Evolutionary conservation across 2,888 invertebrate genomes (phyloP).

Genomic region (Dryadula phaetusa): DNA sequence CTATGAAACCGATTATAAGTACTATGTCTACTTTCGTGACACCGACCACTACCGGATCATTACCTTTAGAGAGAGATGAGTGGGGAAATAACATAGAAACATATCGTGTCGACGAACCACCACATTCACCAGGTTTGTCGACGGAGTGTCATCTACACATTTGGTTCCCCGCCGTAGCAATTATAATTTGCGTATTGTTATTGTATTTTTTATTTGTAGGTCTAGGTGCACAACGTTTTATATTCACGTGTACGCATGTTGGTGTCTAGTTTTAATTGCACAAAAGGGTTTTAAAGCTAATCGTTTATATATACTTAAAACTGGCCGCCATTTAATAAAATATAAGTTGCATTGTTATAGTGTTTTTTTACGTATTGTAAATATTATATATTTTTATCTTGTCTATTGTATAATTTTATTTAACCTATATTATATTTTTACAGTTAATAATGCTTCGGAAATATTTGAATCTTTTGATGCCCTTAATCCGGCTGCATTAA

Average conservation of each 20-base stretch:
- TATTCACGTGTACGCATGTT: slow-evolving; percentile 48
- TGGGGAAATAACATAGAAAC: slow-evolving; percentile 80
- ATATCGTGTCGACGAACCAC: slow-evolving; percentile 82
- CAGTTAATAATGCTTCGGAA: slow-evolving; percentile 74
- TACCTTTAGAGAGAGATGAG: slow-evolving; percentile 72
- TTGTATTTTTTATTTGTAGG: slow-evolving; percentile 54
- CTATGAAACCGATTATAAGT: slow-evolving; percentile 76
- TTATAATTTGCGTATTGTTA: slow-evolving; percentile 70
- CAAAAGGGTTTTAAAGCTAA: slow-evolving; percentile 21
- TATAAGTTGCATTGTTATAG: slow-evolving; percentile 11
- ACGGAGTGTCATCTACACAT: slow-evolving; percentile 70
- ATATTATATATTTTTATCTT: neutral
- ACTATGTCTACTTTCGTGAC: slow-evolving; percentile 70
- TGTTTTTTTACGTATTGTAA: slow-evolving; percentile 1
- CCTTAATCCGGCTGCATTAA: slow-evolving; percentile 84
- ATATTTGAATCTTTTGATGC: slow-evolving; percentile 84
- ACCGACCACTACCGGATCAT: slow-evolving; percentile 65
- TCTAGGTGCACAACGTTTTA: slow-evolving; percentile 54
- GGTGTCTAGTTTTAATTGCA: slow-evolving; percentile 38
- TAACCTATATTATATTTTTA: slow-evolving; percentile 49
- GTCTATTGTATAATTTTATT: neutral
- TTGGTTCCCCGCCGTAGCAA: slow-evolving; percentile 70
- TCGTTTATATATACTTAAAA: slow-evolving; percentile 7
- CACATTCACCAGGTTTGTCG: slow-evolving; percentile 83
- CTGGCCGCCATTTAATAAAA: neutral